Base-by-base conservation (phyloP, 2,797 vertebrate genomes). In the Sebastes miniatus region DNA sequence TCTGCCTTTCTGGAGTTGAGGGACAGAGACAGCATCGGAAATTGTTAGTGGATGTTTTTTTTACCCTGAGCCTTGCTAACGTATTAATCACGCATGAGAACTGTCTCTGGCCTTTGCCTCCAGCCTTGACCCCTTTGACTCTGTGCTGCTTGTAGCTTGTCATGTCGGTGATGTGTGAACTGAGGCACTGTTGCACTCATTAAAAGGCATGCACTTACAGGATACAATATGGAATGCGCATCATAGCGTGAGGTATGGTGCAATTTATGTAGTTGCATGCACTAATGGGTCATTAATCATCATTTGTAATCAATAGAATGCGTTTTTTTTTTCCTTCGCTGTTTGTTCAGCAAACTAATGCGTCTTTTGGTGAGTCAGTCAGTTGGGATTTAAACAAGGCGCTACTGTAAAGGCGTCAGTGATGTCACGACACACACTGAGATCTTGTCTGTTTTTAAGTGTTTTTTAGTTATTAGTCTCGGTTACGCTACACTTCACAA, bases 1-100 rank as follows among this genome's bases (percentile, higher is more conserved):
- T 85, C 79, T 66, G 81, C 85, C 72, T 80, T n/a, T 69, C 34
- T n/a, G 13, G 77, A 86, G 77, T 69, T 25, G 83, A 86, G 83
- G 75, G 66, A 87, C 77, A 89, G 16, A 0, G 18, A 56, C 8
- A 25, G 20, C 13, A 32, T 16, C 9, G 59, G 25, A 56, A 25
- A 1, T 76, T 70, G 64, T 34, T 56, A 58, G 70, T 56, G 50
- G 24, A 36, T 72, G 57, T 64, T 59, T n/a, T 80, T 65, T 50
- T 34, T 1, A 43, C 62, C 1, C 61, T 13, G 43, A 61, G n/a
- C 29, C 39, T 64, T 56, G 54, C 22, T 62, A 16, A 34, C n/a
- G n/a, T 74, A 12, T 62, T 13, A 22, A 24, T 73, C 39, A 24
- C 8, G 69, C 72, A 70, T 73, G 68, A 59, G 54, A 34, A 31